These are phyloP conservation scores for Porphyrio hochstetteri DNA, from an alignment of 2,113 vertebrate genomes.

Conservation along the genomic window DNA sequence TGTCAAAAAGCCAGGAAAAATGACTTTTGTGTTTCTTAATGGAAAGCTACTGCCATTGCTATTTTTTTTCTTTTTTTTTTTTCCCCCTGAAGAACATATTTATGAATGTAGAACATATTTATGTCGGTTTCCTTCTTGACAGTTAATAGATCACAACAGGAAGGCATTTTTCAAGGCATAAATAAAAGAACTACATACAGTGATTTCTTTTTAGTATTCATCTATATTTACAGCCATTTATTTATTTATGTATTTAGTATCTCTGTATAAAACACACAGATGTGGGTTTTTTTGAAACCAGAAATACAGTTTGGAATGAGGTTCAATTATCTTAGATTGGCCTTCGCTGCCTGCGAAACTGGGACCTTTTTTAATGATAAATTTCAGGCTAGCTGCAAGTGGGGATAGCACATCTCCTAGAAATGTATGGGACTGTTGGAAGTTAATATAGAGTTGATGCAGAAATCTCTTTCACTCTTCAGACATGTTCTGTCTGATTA, in stretches of 20 bases:
- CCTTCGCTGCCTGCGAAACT: conserved; percentile 7
- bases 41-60: conserved; percentile 55
- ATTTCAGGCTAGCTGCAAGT: conserved; percentile 30
- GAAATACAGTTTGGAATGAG: not conserved
- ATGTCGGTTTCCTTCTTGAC: conserved; percentile 63
- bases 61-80: not conserved
- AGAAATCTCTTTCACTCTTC: not conserved
- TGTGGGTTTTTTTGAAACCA: not conserved
- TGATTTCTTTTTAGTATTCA: conserved; percentile 10
- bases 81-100: conserved; percentile 60
- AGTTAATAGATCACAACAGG: conserved; percentile 68
- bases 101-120: conserved; percentile 70
- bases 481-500: conserved; percentile 7
- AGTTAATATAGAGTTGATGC: conserved; percentile 19
- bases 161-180: conserved; percentile 50
- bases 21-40: conserved; percentile 49
- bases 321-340: conserved; percentile 23
- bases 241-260: not conserved
- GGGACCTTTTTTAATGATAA: conserved; percentile 2
- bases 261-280: not conserved
- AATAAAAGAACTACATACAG: conserved; percentile 53
- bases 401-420: not conserved
- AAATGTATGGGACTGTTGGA: not conserved
- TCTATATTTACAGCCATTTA: not conserved
- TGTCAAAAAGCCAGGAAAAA: conserved; percentile 1